Evolutionary conservation across 2,113 vertebrate species (phyloP), one percentile per base, ranked within the genome.

Genomic region (Poecilia latipinna): DNA sequence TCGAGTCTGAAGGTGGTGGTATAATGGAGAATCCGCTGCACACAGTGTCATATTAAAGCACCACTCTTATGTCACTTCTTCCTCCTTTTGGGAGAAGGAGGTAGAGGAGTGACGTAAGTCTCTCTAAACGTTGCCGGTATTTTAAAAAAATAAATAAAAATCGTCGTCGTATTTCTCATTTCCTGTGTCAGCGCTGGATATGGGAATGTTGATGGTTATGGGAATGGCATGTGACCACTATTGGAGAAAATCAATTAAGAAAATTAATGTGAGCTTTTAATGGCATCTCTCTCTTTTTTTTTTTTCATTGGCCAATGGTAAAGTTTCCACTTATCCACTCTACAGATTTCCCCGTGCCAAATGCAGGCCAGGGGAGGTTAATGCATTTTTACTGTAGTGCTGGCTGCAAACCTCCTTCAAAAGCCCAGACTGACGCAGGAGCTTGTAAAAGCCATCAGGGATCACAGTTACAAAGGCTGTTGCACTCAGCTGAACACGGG

Each of bases 351-450:
- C 86, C 85, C 28, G 57, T 86, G 88, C 87, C 87, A 95, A 92
- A 91, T 83, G 92, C 90, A 90, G 92, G 94, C 93, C 93, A 95
- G 89, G 76, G 86, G 85, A 95, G 94, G 96, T 96, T 97, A 97
- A 97, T 97, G 96, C 93, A 87, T 96, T 97, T 97, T 95, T 91
- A 91, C 92, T 95, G 94, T 96, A 93, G 88, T 89, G 85, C 75
- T 84, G 91, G 93, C 89, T 84, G 86, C 57, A 63, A 85, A 80
- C 70, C 88, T 82, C 77, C 72, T 88, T 90, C 78, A 74, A 75
- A 84, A 87, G 83, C 85, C 70, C 78, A 74, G 80, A 65, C 33
- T 91, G 90, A 90, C 69, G 82, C 78, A 89, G 86, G 84, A 81
- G 86, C 83, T 82, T 85, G 79, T 86, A 80, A 74, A 78, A 81